Conservation (phyloP, 2,888 invertebrate species). For the Carterocephalus palaemon region DNA sequence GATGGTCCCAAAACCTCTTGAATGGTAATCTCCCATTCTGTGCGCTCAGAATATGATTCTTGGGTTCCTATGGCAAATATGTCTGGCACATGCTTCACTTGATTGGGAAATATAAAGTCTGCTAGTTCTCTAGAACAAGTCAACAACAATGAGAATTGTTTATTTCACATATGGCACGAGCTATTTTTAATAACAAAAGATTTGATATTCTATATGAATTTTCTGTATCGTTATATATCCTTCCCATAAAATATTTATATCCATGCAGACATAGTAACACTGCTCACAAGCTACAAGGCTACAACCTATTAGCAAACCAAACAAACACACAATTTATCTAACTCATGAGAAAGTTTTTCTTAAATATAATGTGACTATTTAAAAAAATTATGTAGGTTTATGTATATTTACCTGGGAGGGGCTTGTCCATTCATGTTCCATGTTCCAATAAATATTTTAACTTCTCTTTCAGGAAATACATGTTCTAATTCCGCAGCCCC, state of each 20-base stretch:
- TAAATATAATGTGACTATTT: neutral
- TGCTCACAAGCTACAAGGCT: too few species aligned
- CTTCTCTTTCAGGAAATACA: slow-evolving; percentile 90
- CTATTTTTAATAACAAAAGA: too few species aligned
- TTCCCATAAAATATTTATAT: too few species aligned
- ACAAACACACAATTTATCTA: too few species aligned
- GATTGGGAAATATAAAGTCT: slow-evolving; percentile 92
- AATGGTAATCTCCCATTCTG: slow-evolving; percentile 92
- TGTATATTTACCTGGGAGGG: slow-evolving; percentile 83
- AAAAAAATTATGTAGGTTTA: slow-evolving; percentile 2
- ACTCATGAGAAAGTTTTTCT: too few species aligned
- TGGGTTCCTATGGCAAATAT: slow-evolving; percentile 96
- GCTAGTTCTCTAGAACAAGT: slow-evolving; percentile 85
- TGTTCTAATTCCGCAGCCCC: slow-evolving; percentile 92
- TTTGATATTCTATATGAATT: too few species aligned
- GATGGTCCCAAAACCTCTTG: slow-evolving; percentile 97
- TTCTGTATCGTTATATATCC: too few species aligned
- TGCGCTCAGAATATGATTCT: slow-evolving; percentile 92
- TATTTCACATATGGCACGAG: too few species aligned
- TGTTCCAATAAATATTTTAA: slow-evolving; percentile 93
- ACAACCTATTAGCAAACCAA: too few species aligned
- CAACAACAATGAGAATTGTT: too few species aligned
- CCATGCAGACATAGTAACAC: too few species aligned
- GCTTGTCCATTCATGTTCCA: slow-evolving; percentile 98
- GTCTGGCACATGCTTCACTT: slow-evolving; percentile 92